Evolutionary conservation across 2,797 vertebrate species (phyloP).

Genomic region (Erethizon dorsatum): DNA sequence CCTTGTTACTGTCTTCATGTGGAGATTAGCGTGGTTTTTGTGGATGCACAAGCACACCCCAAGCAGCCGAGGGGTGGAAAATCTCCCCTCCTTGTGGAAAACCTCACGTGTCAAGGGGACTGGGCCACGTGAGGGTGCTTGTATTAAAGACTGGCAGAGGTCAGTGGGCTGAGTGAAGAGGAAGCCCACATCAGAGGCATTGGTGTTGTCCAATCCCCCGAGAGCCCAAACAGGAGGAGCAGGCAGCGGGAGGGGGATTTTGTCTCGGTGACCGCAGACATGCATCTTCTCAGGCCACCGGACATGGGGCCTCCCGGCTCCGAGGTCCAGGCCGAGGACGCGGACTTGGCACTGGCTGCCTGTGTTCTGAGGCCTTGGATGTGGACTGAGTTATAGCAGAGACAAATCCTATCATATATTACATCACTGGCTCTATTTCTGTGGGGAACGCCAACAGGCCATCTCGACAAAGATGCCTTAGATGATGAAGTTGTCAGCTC

Average conservation of each 20-base stretch:
- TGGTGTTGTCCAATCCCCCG: neutral
- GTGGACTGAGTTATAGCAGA: neutral
- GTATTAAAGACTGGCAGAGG: neutral
- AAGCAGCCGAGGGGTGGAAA: neutral
- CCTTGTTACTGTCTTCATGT: neutral
- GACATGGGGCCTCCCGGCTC: fast-evolving
- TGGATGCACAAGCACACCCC: no score
- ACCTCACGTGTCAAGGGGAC: neutral
- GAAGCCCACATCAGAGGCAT: neutral
- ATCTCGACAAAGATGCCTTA: neutral
- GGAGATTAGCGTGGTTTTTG: neutral
- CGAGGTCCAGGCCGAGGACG: no score
- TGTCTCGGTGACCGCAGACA: no score
- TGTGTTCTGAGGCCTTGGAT: neutral
- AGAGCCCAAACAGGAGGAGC: neutral
- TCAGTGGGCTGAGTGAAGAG: neutral
- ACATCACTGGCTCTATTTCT: neutral
- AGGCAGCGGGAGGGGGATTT: neutral
- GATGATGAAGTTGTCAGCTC: neutral
- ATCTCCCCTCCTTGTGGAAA: neutral
- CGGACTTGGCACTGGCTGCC: neutral
- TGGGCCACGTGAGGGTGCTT: neutral
- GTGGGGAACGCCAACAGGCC: neutral
- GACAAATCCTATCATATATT: no score
- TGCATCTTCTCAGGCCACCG: no score